Percentiles rank a stretch among this genome's conserved stretches.
Conservation (phyloP, 2,888 invertebrate genomes). For the Minunthozetes semirufus region DNA sequence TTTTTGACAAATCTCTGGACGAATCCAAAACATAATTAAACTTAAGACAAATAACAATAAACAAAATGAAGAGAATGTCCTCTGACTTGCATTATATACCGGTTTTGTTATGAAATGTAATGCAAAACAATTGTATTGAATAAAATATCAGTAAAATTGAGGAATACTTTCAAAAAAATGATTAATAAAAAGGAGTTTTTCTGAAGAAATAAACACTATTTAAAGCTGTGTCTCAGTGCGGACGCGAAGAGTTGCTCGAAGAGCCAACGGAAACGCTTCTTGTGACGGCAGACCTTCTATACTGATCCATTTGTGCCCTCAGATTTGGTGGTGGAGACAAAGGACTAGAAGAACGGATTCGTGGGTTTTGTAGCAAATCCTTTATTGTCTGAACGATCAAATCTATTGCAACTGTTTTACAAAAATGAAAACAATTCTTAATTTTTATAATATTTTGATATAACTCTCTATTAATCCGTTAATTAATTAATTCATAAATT, state of each 20-base stretch:
- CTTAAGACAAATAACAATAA: too few species aligned
- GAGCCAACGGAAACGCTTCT: constrained; percentile 12
- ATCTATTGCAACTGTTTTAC: constrained; percentile 40
- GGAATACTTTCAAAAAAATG: too few species aligned
- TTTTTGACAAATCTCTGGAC: too few species aligned
- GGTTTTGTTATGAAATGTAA: too few species aligned
- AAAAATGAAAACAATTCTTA: neutral
- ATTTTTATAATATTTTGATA: neutral
- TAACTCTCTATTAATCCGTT: neutral
- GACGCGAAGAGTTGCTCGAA: neutral
- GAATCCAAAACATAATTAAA: too few species aligned
- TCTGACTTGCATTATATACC: too few species aligned
- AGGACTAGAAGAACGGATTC: constrained; percentile 17
- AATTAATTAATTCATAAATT: too few species aligned
- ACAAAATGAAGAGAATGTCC: too few species aligned
- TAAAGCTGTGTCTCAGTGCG: neutral
- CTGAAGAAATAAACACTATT: neutral
- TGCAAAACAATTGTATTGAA: too few species aligned
- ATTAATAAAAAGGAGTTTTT: neutral
- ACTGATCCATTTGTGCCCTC: constrained; percentile 9
- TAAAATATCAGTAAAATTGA: too few species aligned
- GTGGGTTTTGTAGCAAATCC: constrained; percentile 31
- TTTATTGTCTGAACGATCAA: constrained; percentile 42
- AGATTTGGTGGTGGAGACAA: constrained; percentile 3
- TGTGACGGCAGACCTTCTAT: neutral